A percentile compares a stretch with the other conserved stretches of the same genome.
Evolutionary conservation across 2,113 vertebrate genomes (phyloP).

Genomic region (Rhizomys pruinosus): DNA sequence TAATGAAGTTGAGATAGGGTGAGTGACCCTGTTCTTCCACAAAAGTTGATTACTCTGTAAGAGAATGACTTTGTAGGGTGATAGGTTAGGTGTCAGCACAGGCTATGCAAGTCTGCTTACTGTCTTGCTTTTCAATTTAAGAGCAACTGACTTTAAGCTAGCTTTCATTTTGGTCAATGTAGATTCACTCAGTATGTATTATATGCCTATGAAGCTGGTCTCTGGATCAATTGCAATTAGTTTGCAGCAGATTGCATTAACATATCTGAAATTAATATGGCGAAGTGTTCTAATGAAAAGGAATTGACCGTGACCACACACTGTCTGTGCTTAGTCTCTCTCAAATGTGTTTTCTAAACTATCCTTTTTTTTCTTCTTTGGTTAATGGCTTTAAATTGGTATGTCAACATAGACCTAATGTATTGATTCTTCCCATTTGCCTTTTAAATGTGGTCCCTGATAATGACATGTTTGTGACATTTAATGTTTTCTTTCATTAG

Average conservation of each 20-base stretch:
- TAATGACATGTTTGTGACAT: constrained; percentile 11
- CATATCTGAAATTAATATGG: constrained; percentile 75
- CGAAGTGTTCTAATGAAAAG: constrained; percentile 62
- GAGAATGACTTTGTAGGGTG: neutral
- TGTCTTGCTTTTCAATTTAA: constrained; percentile 65
- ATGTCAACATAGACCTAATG: constrained; percentile 55
- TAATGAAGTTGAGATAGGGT: neutral
- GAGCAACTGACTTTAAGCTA: neutral
- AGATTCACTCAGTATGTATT: constrained; percentile 62
- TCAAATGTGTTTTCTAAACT: constrained; percentile 54
- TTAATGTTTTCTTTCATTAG: constrained; percentile 60
- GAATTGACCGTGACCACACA: constrained; percentile 51
- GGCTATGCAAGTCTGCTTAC: neutral
- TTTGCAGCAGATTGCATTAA: constrained; percentile 76
- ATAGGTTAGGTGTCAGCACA: neutral
- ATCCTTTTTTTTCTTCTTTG: constrained; percentile 57
- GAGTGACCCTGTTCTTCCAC: neutral
- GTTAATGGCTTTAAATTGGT: constrained; percentile 68
- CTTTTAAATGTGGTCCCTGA: constrained; percentile 44
- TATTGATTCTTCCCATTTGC: constrained; percentile 56
- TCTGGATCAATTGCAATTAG: constrained; percentile 75
- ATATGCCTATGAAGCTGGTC: constrained; percentile 45
- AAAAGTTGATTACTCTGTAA: neutral
- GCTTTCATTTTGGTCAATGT: constrained; percentile 28
- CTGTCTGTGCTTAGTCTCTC: constrained; percentile 55